A percentile compares a stretch with the other conserved stretches of the same genome.
These are phyloP conservation scores for Coluber constrictor DNA, from an alignment of 2,797 vertebrate genomes.

Conservation along the genomic window DNA sequence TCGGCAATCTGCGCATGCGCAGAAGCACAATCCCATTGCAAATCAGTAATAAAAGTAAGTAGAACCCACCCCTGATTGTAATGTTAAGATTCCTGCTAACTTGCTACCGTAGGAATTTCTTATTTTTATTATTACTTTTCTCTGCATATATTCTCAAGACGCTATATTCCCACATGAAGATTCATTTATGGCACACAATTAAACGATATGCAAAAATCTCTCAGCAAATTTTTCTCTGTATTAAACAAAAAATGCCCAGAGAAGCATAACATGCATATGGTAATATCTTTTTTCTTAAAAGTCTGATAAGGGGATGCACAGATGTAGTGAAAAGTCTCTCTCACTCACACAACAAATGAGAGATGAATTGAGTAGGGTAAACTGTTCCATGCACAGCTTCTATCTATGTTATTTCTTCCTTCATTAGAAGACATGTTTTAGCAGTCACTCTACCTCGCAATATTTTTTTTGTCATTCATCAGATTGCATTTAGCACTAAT, in stretches of 20 bases:
- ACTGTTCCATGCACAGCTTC: slow-evolving; percentile 73
- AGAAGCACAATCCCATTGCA: no score
- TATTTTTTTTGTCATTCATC: background rate
- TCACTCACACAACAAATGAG: slow-evolving; percentile 66
- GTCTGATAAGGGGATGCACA: slow-evolving; percentile 52
- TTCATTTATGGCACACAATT: background rate
- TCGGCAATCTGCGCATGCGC: no score
- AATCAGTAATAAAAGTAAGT: no score
- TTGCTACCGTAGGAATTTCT: background rate
- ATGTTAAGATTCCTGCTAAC: background rate
- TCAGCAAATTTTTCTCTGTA: background rate
- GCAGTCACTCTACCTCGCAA: background rate
- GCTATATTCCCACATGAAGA: no score
- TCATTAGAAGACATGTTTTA: background rate
- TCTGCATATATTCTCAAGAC: background rate
- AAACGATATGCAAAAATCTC: background rate
- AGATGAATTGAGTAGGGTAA: slow-evolving; percentile 69
- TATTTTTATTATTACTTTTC: background rate
- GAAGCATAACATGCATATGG: slow-evolving; percentile 50
- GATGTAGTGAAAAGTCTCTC: slow-evolving; percentile 53
- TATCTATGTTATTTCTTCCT: background rate
- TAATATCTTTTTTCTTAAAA: slow-evolving; percentile 29
- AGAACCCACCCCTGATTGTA: background rate
- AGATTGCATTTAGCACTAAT: background rate
- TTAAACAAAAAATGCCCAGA: slow-evolving; percentile 4